Percentiles rank a stretch among this genome's conserved stretches.
phyloP scores from a whole-genome alignment of 1,140 invertebrate species.

The Asbolus verrucosus region DNA sequence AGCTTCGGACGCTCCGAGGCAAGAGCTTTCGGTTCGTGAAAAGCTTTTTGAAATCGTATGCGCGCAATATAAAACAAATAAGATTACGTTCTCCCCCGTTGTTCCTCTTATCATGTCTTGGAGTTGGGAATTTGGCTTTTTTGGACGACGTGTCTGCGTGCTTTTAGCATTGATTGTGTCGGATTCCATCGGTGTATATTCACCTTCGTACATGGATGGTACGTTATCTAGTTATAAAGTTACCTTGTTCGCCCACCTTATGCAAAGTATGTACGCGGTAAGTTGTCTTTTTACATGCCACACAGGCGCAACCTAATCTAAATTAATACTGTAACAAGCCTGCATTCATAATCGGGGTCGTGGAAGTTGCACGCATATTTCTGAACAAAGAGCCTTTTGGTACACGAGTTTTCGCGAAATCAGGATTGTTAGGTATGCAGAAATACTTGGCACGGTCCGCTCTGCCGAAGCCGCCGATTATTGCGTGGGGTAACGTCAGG shows the following conservation, averaged over 20 bases:
- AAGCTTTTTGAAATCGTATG: slow-evolving; percentile 37
- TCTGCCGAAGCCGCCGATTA: neutral
- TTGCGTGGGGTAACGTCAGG: neutral
- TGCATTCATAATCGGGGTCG: neutral
- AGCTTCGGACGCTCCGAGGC: slow-evolving; percentile 7
- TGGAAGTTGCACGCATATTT: neutral
- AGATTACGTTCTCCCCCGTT: slow-evolving; percentile 17
- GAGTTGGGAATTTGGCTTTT: too few species aligned
- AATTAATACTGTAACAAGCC: slow-evolving; percentile 11
- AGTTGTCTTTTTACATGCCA: slow-evolving; percentile 24
- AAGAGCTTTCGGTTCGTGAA: neutral
- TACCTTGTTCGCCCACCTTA: slow-evolving; percentile 31
- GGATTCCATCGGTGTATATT: slow-evolving; percentile 6
- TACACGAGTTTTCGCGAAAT: too few species aligned
- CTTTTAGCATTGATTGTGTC: slow-evolving; percentile 7
- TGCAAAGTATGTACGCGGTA: slow-evolving; percentile 8
- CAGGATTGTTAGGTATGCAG: too few species aligned
- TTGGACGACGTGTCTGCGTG: slow-evolving; percentile 6
- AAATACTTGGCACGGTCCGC: too few species aligned
- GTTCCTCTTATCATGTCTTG: slow-evolving; percentile 3
- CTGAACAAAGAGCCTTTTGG: too few species aligned
- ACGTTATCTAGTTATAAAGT: slow-evolving; percentile 34
- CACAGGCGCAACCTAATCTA: slow-evolving; percentile 8
- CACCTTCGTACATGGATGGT: slow-evolving; percentile 16
- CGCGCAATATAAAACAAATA: slow-evolving; percentile 28